These are phyloP conservation scores for Resseliella maxima DNA, from an alignment of 2,888 invertebrate genomes.

Conservation along the genomic window DNA sequence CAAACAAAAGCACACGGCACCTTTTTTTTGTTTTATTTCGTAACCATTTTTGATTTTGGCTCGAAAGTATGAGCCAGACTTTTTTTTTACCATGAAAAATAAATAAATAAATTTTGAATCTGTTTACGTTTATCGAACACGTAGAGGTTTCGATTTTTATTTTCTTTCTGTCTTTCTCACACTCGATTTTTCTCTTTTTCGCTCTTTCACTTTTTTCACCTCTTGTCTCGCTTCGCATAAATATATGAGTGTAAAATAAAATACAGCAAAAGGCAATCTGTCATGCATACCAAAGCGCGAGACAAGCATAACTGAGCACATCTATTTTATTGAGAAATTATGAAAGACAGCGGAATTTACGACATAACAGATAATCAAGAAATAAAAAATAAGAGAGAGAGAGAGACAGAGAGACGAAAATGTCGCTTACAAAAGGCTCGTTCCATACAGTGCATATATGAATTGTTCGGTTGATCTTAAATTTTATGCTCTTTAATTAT, in stretches of 20 bases:
- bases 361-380: neutral
- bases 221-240: neutral
- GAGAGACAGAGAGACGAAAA: neutral
- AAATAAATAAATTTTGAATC: slow-evolving; percentile 31
- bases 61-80: neutral
- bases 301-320: neutral
- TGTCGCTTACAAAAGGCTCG: too few species aligned
- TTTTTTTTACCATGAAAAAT: too few species aligned
- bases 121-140: slow-evolving; percentile 20
- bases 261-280: slow-evolving; percentile 1
- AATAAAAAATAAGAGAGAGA: neutral
- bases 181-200: too few species aligned
- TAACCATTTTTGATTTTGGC: neutral
- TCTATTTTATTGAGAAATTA: neutral
- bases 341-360: neutral
- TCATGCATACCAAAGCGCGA: slow-evolving; percentile 11
- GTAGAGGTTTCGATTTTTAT: neutral
- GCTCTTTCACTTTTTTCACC: too few species aligned
- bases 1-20: neutral
- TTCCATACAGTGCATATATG: too few species aligned
- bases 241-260: neutral
- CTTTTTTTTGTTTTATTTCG: neutral
- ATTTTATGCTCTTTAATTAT: neutral
- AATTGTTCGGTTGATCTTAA: too few species aligned
- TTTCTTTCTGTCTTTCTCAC: neutral